Base-by-base conservation (phyloP, 2,113 vertebrate species). In the Lamprotornis superbus region DNA sequence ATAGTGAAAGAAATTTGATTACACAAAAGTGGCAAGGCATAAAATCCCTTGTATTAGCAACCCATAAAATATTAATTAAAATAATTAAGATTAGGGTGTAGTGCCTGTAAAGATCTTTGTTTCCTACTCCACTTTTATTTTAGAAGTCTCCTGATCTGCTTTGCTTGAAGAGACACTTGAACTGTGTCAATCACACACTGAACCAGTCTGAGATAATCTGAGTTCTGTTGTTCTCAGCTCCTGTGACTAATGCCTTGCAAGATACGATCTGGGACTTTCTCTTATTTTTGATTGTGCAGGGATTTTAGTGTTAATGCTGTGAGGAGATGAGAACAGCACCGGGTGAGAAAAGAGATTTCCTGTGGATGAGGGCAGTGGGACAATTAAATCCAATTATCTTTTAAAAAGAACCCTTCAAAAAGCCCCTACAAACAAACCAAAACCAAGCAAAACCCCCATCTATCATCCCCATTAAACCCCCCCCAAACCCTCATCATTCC, bases 1-100 rank as follows among this genome's bases (percentile, higher is more conserved):
- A 82, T 49, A 90, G 40, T 44, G 80, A 87, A 95, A 92, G 75
- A 88, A 89, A 87, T 35, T 75, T 89, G 69, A 91, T 96, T 94
- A 82, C 40, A 64, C 47, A 13, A 31, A 94, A 93, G 42, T 78
- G 57, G 33, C 18, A 70, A 87, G 70, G 61, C 53, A 65, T 46
- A 86, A 90, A 91, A 10, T 1, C 25, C 35, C 24, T 86, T 87
- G 52, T 17, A 78, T 81, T 95, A 94, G 52, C 44, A 92, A 56
- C 12, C 33, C 37, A 56, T 52, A 60, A 63, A 91, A 91, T 56
- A 89, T 87, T 93, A 94, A 96, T 92, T 93, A 67, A 93, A 93
- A 83, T 92, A 65, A 93, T 86, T 77, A 89, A 67, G 64, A 88
- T 63, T 63, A 74, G 33, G 11, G 12, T 9, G 11, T 33, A 83